These are phyloP conservation scores for Chaetogeoica ovagalla DNA, from an alignment of 2,888 invertebrate species.

Conservation along the genomic window DNA sequence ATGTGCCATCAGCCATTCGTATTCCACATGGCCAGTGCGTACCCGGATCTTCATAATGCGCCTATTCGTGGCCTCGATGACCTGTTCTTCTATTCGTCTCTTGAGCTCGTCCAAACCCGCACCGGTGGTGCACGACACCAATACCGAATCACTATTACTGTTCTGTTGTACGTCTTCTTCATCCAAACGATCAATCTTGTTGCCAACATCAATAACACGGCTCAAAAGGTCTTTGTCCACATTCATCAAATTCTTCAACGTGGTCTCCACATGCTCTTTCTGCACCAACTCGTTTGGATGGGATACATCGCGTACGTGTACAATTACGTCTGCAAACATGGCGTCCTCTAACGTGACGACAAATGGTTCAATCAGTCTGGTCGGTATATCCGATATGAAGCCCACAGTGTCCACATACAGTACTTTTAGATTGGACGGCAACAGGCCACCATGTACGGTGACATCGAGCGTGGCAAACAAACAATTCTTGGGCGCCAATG, in stretches of 20 bases:
- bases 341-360: conserved; percentile 80
- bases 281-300: conserved; percentile 73
- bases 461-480: conserved; percentile 87
- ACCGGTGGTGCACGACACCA: conserved; percentile 59
- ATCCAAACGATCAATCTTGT: conserved; percentile 70
- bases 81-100: conserved; percentile 61
- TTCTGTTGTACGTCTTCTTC: conserved; percentile 37
- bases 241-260: conserved; percentile 66
- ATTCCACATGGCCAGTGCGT: conserved; percentile 65
- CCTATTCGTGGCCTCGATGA: conserved; percentile 64
- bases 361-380: conserved; percentile 76
- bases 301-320: conserved; percentile 79
- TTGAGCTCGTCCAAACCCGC: conserved; percentile 62
- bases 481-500: conserved; percentile 70
- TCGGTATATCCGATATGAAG: conserved; percentile 82
- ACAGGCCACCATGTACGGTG: conserved; percentile 71
- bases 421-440: conserved; percentile 70
- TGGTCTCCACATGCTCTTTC: conserved; percentile 69
- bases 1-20: conserved; percentile 69
- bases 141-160: conserved; percentile 55
- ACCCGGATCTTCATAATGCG: conserved; percentile 64
- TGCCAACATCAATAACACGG: conserved; percentile 71
- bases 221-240: conserved; percentile 61
- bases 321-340: conserved; percentile 72
- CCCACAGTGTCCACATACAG: conserved; percentile 84